Conservation (phyloP, 2,888 invertebrate genomes). For the Eudemis profundana region DNA sequence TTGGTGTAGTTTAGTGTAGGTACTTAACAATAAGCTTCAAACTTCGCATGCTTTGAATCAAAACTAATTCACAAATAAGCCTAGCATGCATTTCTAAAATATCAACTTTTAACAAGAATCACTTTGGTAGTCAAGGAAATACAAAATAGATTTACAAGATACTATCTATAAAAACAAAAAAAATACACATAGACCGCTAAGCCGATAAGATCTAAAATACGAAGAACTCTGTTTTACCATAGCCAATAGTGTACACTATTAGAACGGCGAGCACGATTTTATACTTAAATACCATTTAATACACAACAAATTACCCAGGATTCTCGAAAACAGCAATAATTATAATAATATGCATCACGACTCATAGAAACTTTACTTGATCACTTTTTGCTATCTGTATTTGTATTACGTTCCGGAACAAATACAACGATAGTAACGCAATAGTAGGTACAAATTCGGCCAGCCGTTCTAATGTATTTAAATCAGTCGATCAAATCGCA, state of each 20-base stretch:
- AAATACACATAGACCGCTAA: no score
- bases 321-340: not conserved
- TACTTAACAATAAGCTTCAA: conserved; percentile 5
- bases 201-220: conserved; percentile 48
- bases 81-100: not conserved
- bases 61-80: not conserved
- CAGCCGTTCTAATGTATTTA: conserved; percentile 62
- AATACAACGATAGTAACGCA: no score
- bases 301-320: not conserved
- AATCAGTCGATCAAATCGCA: conserved; percentile 77
- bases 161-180: not conserved
- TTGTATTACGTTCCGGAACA: no score
- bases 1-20: not conserved
- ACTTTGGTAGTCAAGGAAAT: not conserved
- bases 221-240: conserved; percentile 56
- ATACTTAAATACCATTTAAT: not conserved
- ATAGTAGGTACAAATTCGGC: not conserved
- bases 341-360: no score
- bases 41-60: conserved; percentile 10
- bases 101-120: not conserved
- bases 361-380: no score
- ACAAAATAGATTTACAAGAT: no score
- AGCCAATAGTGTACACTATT: not conserved
- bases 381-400: no score
- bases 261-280: not conserved